Evolutionary conservation across 2,888 invertebrate genomes (phyloP), one percentile per base, ranked within the genome.

Genomic region (Bembecia ichneumoniformis): DNA sequence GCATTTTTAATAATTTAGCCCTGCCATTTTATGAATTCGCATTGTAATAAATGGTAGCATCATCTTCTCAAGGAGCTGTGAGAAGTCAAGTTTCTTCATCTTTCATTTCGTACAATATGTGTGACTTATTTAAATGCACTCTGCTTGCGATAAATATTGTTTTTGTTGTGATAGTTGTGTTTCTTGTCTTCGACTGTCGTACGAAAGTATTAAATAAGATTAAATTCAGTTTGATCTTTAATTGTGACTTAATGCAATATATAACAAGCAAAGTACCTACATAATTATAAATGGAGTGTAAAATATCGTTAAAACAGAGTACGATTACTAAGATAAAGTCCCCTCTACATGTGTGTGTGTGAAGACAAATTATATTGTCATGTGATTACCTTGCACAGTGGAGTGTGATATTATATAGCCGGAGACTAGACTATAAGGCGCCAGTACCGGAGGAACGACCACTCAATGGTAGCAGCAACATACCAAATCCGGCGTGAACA

Each of bases 341-440:
- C n/a, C 11, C 14, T 11, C 40, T 35, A 48, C 47, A 52, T 20
- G 36, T 47, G 49, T 49, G 51, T 49, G 48, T 46, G 49, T 40
- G 47, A 28, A 28, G 28, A 28, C 40, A 48, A 44, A 49, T 47
- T 52, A 40, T 47, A 47, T 46, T 28, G 52, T 40, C 52, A 49
- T 47, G 46, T 52, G 52, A 52, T 52, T 52, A 52, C 60, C 62
- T 58, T 61, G 57, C 57, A 63, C 56, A 60, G 58, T 60, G 59
- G 59, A 62, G 69, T 72, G 64, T 68, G 62, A 64, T 60, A 60
- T 59, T 64, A 63, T 63, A 64, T 59, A 56, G 62, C 56, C 53
- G 13, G 55, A 58, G 68, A 64, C 77, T 74, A 80, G 83, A 82
- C 83, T 58, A 52, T 53, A 55, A 56, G 83, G 75, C 83, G 82